Percentiles rank a stretch among this genome's conserved stretches.
phyloP scores from a whole-genome alignment of 2,113 vertebrate species.

The Phainopepla nitens region DNA sequence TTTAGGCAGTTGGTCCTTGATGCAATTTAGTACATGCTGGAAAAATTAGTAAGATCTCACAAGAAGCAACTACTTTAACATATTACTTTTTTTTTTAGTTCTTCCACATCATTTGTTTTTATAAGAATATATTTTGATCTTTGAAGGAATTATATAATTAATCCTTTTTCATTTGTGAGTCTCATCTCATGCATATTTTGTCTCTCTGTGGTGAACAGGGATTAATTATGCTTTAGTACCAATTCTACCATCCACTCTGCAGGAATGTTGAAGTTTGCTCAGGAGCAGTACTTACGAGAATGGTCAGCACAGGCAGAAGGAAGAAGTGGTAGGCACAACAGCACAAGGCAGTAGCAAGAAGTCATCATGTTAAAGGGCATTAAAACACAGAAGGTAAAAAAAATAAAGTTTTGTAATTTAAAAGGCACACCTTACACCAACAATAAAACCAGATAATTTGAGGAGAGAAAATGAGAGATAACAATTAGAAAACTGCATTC shows the following conservation, averaged over 20 bases:
- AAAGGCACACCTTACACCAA: not conserved
- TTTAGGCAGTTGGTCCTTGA: not conserved
- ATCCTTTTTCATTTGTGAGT: not conserved
- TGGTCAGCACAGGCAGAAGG: not conserved
- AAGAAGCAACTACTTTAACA: not conserved
- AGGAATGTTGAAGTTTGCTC: not conserved
- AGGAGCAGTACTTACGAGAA: not conserved
- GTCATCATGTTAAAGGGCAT: not conserved
- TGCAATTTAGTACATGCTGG: not conserved
- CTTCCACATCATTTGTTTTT: not conserved
- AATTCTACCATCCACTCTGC: not conserved
- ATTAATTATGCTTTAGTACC: not conserved
- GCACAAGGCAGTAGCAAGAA: not conserved
- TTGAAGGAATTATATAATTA: not conserved
- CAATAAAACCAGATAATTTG: not conserved
- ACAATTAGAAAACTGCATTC: not conserved
- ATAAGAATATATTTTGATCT: not conserved
- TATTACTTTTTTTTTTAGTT: not conserved
- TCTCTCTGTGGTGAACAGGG: not conserved
- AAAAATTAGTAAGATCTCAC: not conserved
- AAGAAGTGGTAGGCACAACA: not conserved
- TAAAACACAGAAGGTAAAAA: not conserved
- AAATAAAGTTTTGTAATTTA: not conserved
- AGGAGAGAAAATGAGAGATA: not conserved
- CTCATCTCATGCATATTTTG: not conserved